Evolutionary conservation across 2,888 invertebrate species (phyloP).

Genomic region (Drosophila paucipuncta): DNA sequence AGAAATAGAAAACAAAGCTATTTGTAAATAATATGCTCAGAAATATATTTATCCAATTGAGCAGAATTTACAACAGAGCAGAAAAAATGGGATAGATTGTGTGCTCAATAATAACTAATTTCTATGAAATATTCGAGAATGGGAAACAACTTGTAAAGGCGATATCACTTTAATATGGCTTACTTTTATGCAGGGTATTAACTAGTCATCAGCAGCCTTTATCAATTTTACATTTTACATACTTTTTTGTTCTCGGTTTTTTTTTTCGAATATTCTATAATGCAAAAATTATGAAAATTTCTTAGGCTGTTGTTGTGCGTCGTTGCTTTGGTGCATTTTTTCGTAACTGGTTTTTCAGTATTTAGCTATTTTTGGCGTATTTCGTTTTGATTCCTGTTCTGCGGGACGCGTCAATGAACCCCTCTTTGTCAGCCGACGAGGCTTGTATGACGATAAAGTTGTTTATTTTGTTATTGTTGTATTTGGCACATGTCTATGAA

Average conservation of each 20-base stretch:
- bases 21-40: neutral
- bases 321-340: slow-evolving; percentile 50
- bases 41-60: neutral
- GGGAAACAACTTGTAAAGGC: neutral
- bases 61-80: neutral
- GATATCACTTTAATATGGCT: too few species aligned
- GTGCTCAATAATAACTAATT: neutral
- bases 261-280: slow-evolving; percentile 68
- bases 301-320: slow-evolving; percentile 31
- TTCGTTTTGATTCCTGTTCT: slow-evolving; percentile 82
- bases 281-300: slow-evolving; percentile 79
- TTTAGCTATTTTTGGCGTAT: slow-evolving; percentile 81
- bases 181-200: slow-evolving; percentile 37
- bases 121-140: neutral
- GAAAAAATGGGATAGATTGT: too few species aligned
- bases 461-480: slow-evolving; percentile 20
- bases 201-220: neutral
- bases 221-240: slow-evolving; percentile 21
- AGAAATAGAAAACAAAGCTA: neutral
- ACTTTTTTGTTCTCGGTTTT: slow-evolving; percentile 10
- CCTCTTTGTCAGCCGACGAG: slow-evolving; percentile 18
- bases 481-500: slow-evolving; percentile 75
- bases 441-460: slow-evolving; percentile 45
- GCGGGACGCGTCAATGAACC: slow-evolving; percentile 74
- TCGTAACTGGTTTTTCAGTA: slow-evolving; percentile 74